Percentiles rank a stretch among this genome's conserved stretches.
phyloP scores from a whole-genome alignment of 2,888 invertebrate genomes.

The Agapetus fuscipes region DNA sequence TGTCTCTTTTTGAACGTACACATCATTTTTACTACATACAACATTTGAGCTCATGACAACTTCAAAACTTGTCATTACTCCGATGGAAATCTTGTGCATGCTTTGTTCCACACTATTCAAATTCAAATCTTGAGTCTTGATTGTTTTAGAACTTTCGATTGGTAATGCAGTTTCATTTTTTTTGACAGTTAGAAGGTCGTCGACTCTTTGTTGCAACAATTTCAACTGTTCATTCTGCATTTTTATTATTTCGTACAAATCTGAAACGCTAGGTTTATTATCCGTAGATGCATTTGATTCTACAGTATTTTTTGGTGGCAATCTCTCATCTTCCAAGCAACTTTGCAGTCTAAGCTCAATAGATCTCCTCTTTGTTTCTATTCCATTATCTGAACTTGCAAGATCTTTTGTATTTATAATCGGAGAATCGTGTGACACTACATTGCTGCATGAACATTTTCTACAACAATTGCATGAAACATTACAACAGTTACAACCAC shows the following conservation, averaged over 20 bases:
- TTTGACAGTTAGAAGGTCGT: slow-evolving; percentile 37
- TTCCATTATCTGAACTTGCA: too few relatives aligned
- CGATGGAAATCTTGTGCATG: slow-evolving; percentile 53
- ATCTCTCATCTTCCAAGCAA: neutral
- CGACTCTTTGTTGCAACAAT: slow-evolving; percentile 53
- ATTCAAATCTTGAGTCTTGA: slow-evolving; percentile 2
- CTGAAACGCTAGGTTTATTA: slow-evolving; percentile 45
- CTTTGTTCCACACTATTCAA: slow-evolving; percentile 20
- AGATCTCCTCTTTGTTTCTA: slow-evolving; percentile 10
- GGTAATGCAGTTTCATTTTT: neutral
- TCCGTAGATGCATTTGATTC: too few relatives aligned
- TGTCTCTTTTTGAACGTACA: slow-evolving; percentile 29
- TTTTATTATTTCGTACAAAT: slow-evolving; percentile 55
- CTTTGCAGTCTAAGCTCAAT: slow-evolving; percentile 4
- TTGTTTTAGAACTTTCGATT: too few relatives aligned
- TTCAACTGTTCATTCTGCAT: slow-evolving; percentile 58
- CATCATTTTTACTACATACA: slow-evolving; percentile 34
- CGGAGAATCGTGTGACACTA: too few relatives aligned
- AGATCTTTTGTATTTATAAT: too few relatives aligned
- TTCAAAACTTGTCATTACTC: slow-evolving; percentile 65
- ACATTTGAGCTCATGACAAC: slow-evolving; percentile 43
- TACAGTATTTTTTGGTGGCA: neutral
- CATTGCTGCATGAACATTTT: too few relatives aligned
- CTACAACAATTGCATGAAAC: too few relatives aligned
- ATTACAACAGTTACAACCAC: too few relatives aligned